Base-by-base conservation (phyloP, 2,113 vertebrate genomes). In the Fulmarus glacialis region DNA sequence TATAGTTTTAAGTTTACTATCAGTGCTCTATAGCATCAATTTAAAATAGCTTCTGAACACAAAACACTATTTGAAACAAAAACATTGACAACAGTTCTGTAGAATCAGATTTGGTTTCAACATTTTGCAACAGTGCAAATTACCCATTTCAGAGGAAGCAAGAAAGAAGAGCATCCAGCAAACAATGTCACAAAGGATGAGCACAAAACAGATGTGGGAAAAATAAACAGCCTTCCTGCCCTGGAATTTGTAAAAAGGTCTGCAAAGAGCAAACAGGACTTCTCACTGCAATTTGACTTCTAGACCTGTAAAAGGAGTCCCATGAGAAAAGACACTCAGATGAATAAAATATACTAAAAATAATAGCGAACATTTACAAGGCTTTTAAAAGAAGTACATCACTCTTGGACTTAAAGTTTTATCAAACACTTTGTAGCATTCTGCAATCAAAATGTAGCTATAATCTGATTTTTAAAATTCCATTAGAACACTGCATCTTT, bases 191-290 rank as follows among this genome's bases (percentile, higher is more conserved):
- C 99, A 99, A 99, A 99, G 98, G 98, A 98, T 88, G 98, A 98
- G 98, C 97, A 98, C 98, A 99, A 99, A 99, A 99, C 99, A 99
- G 99, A 99, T 99, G 99, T 99, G 99, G 99, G 99, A 99, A 99
- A 99, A 99, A 99, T 99, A 99, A 99, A 99, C 99, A 99, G 98
- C 98, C 98, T 98, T 97, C 98, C 98, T 97, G 98, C 98, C 98
- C 98, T 98, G 98, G 99, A 99, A 99, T 99, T 98, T 97, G 97
- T 99, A 98, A 99, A 99, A 98, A 98, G 97, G 98, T 98, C 98
- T 98, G 94, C 97, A 97, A 96, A 98, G 97, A 98, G 98, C 97
- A 98, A 98, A 98, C 90, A 98, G 96, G 88, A 94, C 98, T 98
- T 96, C 98, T 94, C 95, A 70, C 78, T 97, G 97, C 97, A 77